A percentile compares a stretch with the other conserved stretches of the same genome.
Conservation (phyloP, 2,888 invertebrate species). For the Rhagonycha lutea region DNA sequence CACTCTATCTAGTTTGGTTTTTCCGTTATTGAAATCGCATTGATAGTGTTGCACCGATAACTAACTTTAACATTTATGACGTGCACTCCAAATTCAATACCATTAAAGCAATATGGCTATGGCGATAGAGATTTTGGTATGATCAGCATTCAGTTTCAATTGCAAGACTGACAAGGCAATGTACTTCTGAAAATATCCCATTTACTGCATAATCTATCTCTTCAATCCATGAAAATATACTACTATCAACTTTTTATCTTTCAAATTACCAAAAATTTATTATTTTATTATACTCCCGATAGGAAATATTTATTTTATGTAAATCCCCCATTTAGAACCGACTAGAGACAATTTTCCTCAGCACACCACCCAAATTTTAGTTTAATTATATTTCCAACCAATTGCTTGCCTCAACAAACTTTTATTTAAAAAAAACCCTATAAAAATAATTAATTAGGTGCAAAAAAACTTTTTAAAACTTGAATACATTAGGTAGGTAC, state of each 20-base stretch:
- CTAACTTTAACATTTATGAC: constrained; percentile 6
- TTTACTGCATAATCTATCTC: constrained; percentile 50
- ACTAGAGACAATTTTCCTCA: neutral
- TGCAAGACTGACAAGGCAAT: constrained; percentile 53
- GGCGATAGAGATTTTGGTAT: constrained; percentile 45
- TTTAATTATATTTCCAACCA: neutral
- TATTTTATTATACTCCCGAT: neutral
- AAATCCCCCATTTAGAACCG: neutral
- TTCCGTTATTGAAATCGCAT: constrained; percentile 16
- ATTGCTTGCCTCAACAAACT: neutral
- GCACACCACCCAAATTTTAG: neutral
- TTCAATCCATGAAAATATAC: constrained; percentile 41
- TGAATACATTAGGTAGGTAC: neutral
- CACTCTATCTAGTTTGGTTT: constrained; percentile 33
- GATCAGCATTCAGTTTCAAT: constrained; percentile 46
- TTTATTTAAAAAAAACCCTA: neutral
- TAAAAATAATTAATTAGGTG: neutral
- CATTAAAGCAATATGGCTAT: constrained; percentile 13
- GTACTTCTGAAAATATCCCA: constrained; percentile 50
- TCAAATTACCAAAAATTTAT: constrained; percentile 8
- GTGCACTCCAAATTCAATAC: constrained; percentile 19
- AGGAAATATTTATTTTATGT: neutral
- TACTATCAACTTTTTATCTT: constrained; percentile 23
- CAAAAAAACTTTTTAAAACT: neutral
- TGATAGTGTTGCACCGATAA: constrained; percentile 15